A percentile compares a stretch with the other conserved stretches of the same genome.
These are phyloP conservation scores for Acrobasis consociella DNA, from an alignment of 2,888 invertebrate species.

Conservation along the genomic window DNA sequence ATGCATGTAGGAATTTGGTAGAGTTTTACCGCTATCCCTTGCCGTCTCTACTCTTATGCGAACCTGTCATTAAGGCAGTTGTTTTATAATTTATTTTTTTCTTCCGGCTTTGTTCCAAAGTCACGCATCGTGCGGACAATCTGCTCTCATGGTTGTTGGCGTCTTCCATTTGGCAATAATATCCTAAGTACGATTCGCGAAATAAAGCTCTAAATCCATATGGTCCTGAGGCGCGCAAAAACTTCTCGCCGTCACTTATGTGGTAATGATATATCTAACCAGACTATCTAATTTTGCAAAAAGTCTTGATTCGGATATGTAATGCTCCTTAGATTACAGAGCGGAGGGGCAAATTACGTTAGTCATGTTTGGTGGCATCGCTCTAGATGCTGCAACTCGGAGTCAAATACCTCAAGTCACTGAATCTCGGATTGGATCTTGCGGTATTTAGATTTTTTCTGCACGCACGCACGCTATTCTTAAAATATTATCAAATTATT, in stretches of 20 bases:
- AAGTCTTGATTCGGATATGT: slow-evolving; percentile 57
- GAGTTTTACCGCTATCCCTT: slow-evolving; percentile 66
- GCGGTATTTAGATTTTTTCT: slow-evolving; percentile 57
- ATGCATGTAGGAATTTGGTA: slow-evolving; percentile 69
- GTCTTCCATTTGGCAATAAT: slow-evolving; percentile 42
- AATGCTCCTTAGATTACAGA: slow-evolving; percentile 70
- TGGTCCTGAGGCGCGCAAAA: slow-evolving; percentile 43
- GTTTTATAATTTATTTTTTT: slow-evolving; percentile 49
- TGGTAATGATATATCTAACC: slow-evolving; percentile 47
- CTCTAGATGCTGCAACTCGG: slow-evolving; percentile 52
- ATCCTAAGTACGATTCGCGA: slow-evolving; percentile 38
- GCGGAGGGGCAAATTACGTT: slow-evolving; percentile 64
- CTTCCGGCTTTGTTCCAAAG: slow-evolving; percentile 37
- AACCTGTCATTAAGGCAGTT: slow-evolving; percentile 56
- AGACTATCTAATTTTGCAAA: slow-evolving; percentile 54
- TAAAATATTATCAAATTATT: slow-evolving; percentile 76
- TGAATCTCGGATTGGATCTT: slow-evolving; percentile 42
- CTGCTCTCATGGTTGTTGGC: slow-evolving; percentile 39
- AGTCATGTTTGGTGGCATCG: slow-evolving; percentile 63
- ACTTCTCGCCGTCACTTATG: slow-evolving; percentile 33
- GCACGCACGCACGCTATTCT: slow-evolving; percentile 54
- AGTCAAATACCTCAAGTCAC: slow-evolving; percentile 45
- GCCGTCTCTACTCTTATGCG: slow-evolving; percentile 49
- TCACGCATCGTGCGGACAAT: slow-evolving; percentile 44
- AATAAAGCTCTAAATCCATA: slow-evolving; percentile 33